Conservation (phyloP, 2,888 invertebrate species). For the Pristionchus exspectatus region DNA sequence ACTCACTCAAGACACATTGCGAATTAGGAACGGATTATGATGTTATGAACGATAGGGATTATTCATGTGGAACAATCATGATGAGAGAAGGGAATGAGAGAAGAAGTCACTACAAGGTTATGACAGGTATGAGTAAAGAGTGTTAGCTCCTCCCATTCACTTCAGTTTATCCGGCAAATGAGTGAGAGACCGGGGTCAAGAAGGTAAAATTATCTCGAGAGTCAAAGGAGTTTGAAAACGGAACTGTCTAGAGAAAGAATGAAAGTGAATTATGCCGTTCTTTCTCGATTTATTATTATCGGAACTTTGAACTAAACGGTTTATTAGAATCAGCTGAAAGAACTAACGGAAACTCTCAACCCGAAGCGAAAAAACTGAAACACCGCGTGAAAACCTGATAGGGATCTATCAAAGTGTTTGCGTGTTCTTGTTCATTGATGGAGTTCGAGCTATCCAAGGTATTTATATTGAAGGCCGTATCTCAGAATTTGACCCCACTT, state of each 20-base stretch:
- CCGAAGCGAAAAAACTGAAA: constrained; percentile 6
- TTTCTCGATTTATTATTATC: neutral
- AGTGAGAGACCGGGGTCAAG: constrained; percentile 6
- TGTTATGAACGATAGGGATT: neutral
- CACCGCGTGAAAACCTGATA: neutral
- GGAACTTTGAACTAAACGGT: neutral
- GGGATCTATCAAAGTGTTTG: neutral
- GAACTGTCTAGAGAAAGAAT: neutral
- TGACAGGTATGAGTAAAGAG: neutral
- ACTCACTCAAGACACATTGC: neutral
- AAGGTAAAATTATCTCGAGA: neutral
- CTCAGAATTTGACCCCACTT: neutral
- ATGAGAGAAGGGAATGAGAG: neutral
- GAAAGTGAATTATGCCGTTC: neutral
- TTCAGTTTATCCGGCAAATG: neutral
- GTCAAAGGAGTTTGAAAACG: neutral
- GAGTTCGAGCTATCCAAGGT: neutral
- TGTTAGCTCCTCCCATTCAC: constrained; percentile 3
- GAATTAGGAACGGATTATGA: neutral
- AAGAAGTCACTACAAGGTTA: neutral
- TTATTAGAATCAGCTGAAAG: neutral
- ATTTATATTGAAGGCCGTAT: neutral
- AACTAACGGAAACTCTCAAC: neutral
- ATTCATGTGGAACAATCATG: neutral
- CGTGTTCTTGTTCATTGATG: neutral